Evolutionary conservation across 2,888 invertebrate genomes (phyloP).

Genomic region (Athrips mouffetella): DNA sequence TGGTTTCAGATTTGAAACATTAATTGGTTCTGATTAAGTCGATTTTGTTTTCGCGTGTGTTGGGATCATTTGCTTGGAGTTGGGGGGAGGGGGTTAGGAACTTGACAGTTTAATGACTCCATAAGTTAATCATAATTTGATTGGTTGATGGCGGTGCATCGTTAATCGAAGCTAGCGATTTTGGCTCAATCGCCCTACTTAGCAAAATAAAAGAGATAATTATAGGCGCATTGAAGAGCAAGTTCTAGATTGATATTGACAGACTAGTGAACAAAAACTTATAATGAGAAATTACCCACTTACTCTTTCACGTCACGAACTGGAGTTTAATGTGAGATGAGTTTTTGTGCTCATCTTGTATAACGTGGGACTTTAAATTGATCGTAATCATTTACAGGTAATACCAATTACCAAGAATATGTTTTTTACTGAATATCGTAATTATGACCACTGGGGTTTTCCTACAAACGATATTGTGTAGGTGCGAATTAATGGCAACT

Average conservation of each 20-base stretch:
- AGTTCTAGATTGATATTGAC: constrained; percentile 2
- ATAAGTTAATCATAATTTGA: constrained; percentile 45
- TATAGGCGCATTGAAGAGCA: neutral
- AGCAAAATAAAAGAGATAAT: constrained; percentile 7
- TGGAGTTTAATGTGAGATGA: neutral
- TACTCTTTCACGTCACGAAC: neutral
- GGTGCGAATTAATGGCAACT: no score
- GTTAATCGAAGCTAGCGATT: constrained; percentile 2
- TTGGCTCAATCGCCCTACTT: neutral
- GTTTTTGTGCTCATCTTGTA: no score
- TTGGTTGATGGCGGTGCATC: neutral
- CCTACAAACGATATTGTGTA: no score
- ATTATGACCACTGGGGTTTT: no score
- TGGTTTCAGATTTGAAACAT: constrained; percentile 26
- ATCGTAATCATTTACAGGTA: no score
- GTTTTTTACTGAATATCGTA: no score
- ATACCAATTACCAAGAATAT: no score
- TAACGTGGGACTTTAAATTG: neutral
- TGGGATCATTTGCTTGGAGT: no score
- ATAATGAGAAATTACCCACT: neutral
- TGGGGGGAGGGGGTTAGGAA: no score
- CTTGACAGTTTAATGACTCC: constrained; percentile 41
- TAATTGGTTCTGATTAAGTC: constrained; percentile 43
- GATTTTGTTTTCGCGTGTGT: constrained; percentile 33
- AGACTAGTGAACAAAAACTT: neutral